A percentile compares a stretch with the other conserved stretches of the same genome.
Evolutionary conservation across 2,797 vertebrate genomes (phyloP).

Genomic region (Lepidocolaptes lacrymiger): DNA sequence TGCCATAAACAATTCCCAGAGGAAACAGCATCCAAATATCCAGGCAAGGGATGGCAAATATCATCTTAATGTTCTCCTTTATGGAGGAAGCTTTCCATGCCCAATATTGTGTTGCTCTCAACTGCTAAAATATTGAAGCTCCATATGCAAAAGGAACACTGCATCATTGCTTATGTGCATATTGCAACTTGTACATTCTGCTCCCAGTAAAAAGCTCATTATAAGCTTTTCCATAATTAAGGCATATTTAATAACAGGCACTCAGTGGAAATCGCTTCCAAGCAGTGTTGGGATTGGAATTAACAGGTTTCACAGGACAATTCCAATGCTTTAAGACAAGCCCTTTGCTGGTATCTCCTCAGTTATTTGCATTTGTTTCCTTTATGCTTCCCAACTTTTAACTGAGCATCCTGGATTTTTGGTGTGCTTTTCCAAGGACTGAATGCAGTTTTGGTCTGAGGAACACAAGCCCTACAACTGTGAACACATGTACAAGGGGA

Average conservation of each 20-base stretch:
- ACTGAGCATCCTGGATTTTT: not conserved
- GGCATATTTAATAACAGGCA: not conserved
- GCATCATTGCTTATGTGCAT: not conserved
- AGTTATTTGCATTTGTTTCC: not conserved
- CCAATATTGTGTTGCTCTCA: not conserved
- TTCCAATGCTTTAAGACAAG: not conserved
- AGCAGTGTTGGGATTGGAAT: not conserved
- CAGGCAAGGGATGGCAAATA: not conserved
- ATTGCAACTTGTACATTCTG: not conserved
- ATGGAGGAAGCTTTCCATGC: not conserved
- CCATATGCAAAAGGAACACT: not conserved
- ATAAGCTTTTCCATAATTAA: not conserved
- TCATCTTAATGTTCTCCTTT: not conserved
- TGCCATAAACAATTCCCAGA: not conserved
- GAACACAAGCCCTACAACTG: not conserved
- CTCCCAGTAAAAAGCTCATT: not conserved
- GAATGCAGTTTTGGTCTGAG: not conserved
- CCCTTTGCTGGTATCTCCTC: not conserved
- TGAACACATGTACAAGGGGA: not conserved
- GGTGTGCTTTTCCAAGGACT: not conserved
- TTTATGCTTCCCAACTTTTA: not conserved
- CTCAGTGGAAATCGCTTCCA: not conserved
- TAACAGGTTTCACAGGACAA: not conserved
- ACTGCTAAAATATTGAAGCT: slow-evolving; percentile 49
- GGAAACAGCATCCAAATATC: not conserved